Percentiles rank a stretch among this genome's conserved stretches.
Evolutionary conservation across 1,140 invertebrate species (phyloP).

Genomic region (Cyclina sinensis): DNA sequence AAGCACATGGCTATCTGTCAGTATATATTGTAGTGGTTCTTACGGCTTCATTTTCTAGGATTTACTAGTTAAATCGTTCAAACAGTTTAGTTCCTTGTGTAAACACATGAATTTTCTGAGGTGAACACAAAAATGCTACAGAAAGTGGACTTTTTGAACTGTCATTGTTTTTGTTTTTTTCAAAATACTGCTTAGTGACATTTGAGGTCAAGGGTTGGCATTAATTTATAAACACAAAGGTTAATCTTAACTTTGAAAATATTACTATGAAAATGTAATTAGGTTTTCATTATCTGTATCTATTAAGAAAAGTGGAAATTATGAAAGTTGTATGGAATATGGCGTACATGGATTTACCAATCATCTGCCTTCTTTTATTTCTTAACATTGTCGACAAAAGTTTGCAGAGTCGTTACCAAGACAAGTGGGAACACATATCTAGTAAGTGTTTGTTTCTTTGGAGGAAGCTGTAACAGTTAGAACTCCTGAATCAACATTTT

Average conservation of each 20-base stretch:
- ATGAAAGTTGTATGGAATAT: slow-evolving; percentile 38
- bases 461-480: no score
- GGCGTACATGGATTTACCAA: slow-evolving; percentile 37
- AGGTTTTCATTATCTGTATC: not conserved
- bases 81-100: not conserved
- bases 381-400: slow-evolving; percentile 52
- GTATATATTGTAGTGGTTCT: slow-evolving; percentile 31
- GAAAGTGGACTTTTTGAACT: not conserved
- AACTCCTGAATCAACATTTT: no score
- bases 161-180: not conserved
- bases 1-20: slow-evolving; percentile 62
- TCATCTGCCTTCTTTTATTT: slow-evolving; percentile 40
- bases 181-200: not conserved
- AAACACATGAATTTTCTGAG: no score
- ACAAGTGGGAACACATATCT: slow-evolving; percentile 53
- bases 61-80: not conserved
- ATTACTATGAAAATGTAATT: not conserved
- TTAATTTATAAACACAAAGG: not conserved
- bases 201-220: not conserved
- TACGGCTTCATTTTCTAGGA: not conserved
- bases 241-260: not conserved
- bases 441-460: slow-evolving; percentile 39
- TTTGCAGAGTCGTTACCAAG: slow-evolving; percentile 35
- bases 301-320: not conserved
- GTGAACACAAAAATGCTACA: not conserved